Evolutionary conservation across 2,888 invertebrate species (phyloP), one percentile per base, ranked within the genome.

Genomic region (Euplagia quadripunctaria): DNA sequence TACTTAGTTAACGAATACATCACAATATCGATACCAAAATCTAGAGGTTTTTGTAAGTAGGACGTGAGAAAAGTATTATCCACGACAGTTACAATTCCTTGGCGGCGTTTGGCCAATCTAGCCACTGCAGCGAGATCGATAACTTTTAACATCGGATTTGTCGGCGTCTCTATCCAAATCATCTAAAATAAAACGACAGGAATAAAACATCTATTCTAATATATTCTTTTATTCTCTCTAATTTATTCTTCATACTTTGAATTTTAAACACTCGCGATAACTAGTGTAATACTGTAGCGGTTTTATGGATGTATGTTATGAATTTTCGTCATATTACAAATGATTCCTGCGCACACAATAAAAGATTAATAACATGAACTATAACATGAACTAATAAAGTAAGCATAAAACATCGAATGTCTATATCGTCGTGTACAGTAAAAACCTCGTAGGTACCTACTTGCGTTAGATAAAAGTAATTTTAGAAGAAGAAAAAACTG

Each of bases 1-100:
- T 99, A 99, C 94, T 99, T 99, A 0, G 99, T 99, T 72, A 99
- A 89, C 0, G 99, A 99, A 93, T 99, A 99, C 85, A 98, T 95
- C 3, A 97, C 98, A 72, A 99, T 95, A 91, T 99, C 99, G 1
- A 98, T 99, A 0, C 99, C 99, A 55, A 99, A 96, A 43, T 97
- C 97, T 72, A 99, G 92, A 1, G 99, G 99, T 75, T 97, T 96
- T 97, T 99, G 99, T 81, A 98, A 97, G 89, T 98, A 99, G 2
- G 98, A 97, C 1, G 99, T 98, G 82, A 99, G 96, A 93, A 99
- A 84, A 64, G 84, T 84, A 51, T 84, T 84, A 43, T 84, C 84
- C 42, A 84, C 84, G 58, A 81, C 85, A 55, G 85, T 64, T 43
- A 83, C 69, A 31, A 85, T 83, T 46, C 80, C 80, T 8, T 67